Percentiles rank a stretch among this genome's conserved stretches.
Evolutionary conservation across 2,888 invertebrate species (phyloP).

Genomic region (Eristalis arbustorum): DNA sequence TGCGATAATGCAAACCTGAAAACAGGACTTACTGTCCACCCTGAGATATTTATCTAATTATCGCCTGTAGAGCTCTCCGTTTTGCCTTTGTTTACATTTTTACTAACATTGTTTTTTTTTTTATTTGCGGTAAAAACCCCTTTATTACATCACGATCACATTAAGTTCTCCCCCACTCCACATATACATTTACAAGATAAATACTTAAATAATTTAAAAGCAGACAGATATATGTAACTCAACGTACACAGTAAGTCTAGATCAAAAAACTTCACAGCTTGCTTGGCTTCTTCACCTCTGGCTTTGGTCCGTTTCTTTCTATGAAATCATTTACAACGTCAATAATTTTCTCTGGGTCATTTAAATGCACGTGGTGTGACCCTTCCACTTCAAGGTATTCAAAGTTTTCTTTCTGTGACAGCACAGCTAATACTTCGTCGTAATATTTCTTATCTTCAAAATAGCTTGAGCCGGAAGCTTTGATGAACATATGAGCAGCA

Average conservation of each 20-base stretch:
- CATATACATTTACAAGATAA: not conserved
- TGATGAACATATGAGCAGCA: conserved; percentile 85
- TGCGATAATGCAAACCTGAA: too few relatives aligned
- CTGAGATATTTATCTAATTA: too few relatives aligned
- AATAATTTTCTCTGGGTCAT: conserved; percentile 83
- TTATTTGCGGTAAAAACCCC: not conserved
- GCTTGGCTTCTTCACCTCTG: conserved; percentile 82
- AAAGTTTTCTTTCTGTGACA: conserved; percentile 82
- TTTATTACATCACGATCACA: not conserved
- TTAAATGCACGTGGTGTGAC: conserved; percentile 88
- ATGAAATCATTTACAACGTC: conserved; percentile 83
- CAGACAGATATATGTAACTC: not conserved
- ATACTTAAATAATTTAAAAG: not conserved
- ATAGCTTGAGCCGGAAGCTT: conserved; percentile 82
- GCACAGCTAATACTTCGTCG: conserved; percentile 82
- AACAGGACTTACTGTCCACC: too few relatives aligned
- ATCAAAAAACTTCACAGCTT: conserved; percentile 70
- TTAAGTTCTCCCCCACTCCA: not conserved
- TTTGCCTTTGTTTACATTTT: too few relatives aligned
- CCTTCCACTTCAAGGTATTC: conserved; percentile 84
- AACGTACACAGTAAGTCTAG: not conserved
- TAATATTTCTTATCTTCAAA: conserved; percentile 82
- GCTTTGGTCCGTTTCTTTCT: conserved; percentile 83
- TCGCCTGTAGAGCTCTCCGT: too few relatives aligned
- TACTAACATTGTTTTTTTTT: not conserved